phyloP scores from a whole-genome alignment of 2,888 invertebrate species.

The Drosophila differens region DNA sequence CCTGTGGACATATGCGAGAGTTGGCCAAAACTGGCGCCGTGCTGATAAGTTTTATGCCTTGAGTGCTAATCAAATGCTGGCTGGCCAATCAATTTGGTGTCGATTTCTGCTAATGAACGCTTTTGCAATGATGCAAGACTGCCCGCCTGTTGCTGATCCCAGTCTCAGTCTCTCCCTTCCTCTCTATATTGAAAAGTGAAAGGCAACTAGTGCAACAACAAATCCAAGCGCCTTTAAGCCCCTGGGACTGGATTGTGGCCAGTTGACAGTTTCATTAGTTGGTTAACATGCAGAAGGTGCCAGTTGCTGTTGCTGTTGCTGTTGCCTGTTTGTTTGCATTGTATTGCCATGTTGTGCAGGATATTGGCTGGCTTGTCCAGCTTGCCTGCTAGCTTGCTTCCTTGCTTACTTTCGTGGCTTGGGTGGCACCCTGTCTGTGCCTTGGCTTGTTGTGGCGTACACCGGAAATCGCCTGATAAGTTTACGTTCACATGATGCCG shows the following conservation, averaged over 20 bases:
- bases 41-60: conserved; percentile 73
- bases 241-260: conserved; percentile 59
- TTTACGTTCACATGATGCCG: conserved; percentile 65
- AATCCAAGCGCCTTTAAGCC: conserved; percentile 4
- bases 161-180: background rate
- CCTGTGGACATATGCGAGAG: conserved; percentile 14
- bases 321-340: conserved; percentile 70
- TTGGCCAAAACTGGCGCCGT: conserved; percentile 28
- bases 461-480: conserved; percentile 75
- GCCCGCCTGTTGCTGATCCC: conserved; percentile 33
- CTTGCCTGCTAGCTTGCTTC: background rate
- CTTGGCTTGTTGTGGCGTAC: conserved; percentile 60
- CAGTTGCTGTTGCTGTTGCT: conserved; percentile 39
- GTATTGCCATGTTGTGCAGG: conserved; percentile 78
- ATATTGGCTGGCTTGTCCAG: conserved; percentile 68
- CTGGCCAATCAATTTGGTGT: conserved; percentile 68
- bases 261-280: conserved; percentile 81
- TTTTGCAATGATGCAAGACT: conserved; percentile 19
- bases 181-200: conserved; percentile 35
- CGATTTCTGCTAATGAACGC: conserved; percentile 66
- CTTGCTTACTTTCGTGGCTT: conserved; percentile 9
- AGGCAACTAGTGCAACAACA: conserved; percentile 20
- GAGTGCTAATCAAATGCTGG: conserved; percentile 68
- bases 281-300: conserved; percentile 67
- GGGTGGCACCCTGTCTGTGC: conserved; percentile 5